Conservation (phyloP, 2,113 vertebrate genomes). For the Fregetta grallaria region DNA sequence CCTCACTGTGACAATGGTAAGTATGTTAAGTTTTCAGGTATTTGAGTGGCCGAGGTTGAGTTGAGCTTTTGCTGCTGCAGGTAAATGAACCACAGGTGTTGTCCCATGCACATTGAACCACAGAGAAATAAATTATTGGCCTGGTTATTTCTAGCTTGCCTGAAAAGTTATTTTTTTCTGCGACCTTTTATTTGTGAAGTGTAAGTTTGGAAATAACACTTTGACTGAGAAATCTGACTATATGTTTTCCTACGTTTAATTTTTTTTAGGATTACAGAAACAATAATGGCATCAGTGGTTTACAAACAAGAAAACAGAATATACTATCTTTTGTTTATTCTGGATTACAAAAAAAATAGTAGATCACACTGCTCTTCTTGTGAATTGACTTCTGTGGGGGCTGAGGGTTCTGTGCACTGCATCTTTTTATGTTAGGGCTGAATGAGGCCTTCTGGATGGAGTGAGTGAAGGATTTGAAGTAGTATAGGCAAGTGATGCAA, state of each 20-base stretch:
- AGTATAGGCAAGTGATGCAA: neutral
- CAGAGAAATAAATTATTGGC: neutral
- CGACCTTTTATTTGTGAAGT: neutral
- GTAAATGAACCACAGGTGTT: neutral
- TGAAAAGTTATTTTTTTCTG: neutral
- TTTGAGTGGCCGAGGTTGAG: neutral
- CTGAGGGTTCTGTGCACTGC: neutral
- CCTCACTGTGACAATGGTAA: conserved; percentile 52
- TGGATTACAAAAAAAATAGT: neutral
- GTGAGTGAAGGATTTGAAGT: neutral
- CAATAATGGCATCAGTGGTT: neutral
- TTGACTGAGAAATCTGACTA: neutral
- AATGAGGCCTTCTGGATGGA: neutral
- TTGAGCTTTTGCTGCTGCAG: neutral
- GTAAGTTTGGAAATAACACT: neutral
- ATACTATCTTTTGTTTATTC: neutral
- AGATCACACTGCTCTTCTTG: neutral
- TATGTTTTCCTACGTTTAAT: neutral
- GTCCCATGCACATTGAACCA: neutral
- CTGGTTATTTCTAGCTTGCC: neutral
- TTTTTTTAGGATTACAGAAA: neutral
- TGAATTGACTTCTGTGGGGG: neutral
- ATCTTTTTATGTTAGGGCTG: neutral
- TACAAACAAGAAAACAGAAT: neutral
- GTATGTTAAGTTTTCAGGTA: neutral